phyloP scores from a whole-genome alignment of 2,797 vertebrate genomes.

The Kryptopterus vitreolus region DNA sequence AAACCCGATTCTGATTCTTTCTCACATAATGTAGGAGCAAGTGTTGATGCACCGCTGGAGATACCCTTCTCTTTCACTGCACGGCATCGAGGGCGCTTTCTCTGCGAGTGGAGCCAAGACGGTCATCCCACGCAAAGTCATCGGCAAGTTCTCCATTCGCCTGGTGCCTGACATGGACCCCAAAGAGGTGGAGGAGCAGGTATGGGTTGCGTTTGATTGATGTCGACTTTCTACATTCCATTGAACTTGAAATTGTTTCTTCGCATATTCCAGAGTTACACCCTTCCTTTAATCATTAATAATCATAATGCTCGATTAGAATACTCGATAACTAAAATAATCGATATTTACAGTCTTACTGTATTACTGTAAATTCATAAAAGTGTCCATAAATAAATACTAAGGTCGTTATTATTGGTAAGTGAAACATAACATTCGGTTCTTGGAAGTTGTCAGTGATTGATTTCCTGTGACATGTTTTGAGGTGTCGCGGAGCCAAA shows the following conservation, averaged over 20 bases:
- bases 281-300: too few relatives aligned
- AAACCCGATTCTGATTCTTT: too few relatives aligned
- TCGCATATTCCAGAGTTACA: too few relatives aligned
- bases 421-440: not conserved
- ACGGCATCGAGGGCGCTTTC: conserved; percentile 96
- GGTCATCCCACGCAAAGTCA: conserved; percentile 93
- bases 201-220: conserved; percentile 52
- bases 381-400: not conserved
- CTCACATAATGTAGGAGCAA: conserved; percentile 77
- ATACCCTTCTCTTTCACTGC: conserved; percentile 91
- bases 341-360: too few relatives aligned
- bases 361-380: too few relatives aligned
- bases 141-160: conserved; percentile 95
- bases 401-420: not conserved
- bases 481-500: not conserved
- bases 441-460: not conserved
- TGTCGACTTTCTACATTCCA: not conserved
- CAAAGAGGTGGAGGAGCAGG: conserved; percentile 82
- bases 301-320: too few relatives aligned
- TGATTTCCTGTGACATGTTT: not conserved
- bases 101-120: conserved; percentile 89
- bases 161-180: conserved; percentile 95
- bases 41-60: conserved; percentile 96
- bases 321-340: too few relatives aligned
- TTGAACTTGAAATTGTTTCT: not conserved